Percentiles rank a stretch among this genome's conserved stretches.
Evolutionary conservation across 1,140 invertebrate species (phyloP).

Genomic region (Chymomyza costata): DNA sequence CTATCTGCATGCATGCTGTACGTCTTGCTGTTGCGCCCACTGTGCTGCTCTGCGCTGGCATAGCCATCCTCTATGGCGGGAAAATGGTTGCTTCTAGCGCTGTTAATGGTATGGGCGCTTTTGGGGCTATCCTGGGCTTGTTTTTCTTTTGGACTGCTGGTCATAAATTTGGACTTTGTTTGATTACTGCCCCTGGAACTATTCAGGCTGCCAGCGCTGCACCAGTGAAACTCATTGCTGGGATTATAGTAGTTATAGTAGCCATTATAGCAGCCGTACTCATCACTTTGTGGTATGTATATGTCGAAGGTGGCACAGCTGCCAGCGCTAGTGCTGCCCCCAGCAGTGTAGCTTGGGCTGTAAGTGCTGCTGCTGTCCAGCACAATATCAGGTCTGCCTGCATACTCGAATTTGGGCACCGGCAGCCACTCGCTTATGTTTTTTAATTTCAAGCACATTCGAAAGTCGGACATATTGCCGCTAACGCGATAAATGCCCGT

Average conservation of each 20-base stretch:
- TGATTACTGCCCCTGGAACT: slow-evolving; percentile 1
- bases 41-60: not conserved
- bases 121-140: too few species aligned
- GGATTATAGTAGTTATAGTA: slow-evolving; percentile 36
- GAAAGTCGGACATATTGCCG: slow-evolving; percentile 76
- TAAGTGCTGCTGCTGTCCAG: not conserved
- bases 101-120: too few species aligned
- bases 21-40: slow-evolving; percentile 1
- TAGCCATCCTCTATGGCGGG: too few species aligned
- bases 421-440: slow-evolving; percentile 61
- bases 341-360: not conserved
- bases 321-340: not conserved
- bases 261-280: slow-evolving; percentile 13
- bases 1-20: not conserved
- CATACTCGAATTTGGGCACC: slow-evolving; percentile 58
- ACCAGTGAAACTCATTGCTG: slow-evolving; percentile 11
- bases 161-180: too few species aligned
- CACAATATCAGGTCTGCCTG: too few species aligned
- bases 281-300: too few species aligned
- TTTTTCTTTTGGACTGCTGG: too few species aligned
- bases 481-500: slow-evolving; percentile 76
- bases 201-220: not conserved
- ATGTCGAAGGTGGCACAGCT: slow-evolving; percentile 17
- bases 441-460: slow-evolving; percentile 64
- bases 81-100: not conserved